These are phyloP conservation scores for Neocrepidodera transversa DNA, from an alignment of 2,888 invertebrate species.

Conservation along the genomic window DNA sequence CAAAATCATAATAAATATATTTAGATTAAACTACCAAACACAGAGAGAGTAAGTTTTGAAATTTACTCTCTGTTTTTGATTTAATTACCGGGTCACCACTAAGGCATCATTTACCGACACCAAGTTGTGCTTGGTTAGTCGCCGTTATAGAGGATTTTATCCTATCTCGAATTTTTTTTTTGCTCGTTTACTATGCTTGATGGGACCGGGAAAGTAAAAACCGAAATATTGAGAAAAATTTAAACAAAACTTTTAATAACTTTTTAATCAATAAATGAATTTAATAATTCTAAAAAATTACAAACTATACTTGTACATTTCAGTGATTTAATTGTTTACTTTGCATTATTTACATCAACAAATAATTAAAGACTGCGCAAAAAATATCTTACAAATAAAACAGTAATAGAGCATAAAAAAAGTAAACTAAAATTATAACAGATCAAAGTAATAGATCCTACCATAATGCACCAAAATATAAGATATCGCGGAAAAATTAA, in stretches of 20 bases:
- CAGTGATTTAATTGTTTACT: constrained; percentile 35
- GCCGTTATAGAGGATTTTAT: no score
- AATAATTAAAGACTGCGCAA: constrained; percentile 24
- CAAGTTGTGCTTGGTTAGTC: no score
- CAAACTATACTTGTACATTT: constrained; percentile 46
- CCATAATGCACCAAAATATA: constrained; percentile 27
- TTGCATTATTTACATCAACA: constrained; percentile 37
- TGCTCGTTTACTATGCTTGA: no score
- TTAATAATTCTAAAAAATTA: constrained; percentile 42
- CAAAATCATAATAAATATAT: no score
- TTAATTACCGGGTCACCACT: no score
- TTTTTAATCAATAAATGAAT: constrained; percentile 31
- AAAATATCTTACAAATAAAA: constrained; percentile 26
- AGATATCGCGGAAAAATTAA: not conserved
- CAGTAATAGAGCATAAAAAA: constrained; percentile 25
- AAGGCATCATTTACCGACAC: no score
- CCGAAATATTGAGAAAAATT: no score
- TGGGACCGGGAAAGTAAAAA: no score
- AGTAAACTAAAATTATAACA: constrained; percentile 28
- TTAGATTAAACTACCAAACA: no score
- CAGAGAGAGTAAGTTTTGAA: no score
- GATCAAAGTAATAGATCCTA: constrained; percentile 35
- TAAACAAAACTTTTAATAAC: constrained; percentile 1
- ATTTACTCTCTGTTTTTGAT: no score
- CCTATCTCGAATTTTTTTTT: no score